Conservation (phyloP, 1,140 invertebrate species). For the Centruroides vittatus region DNA sequence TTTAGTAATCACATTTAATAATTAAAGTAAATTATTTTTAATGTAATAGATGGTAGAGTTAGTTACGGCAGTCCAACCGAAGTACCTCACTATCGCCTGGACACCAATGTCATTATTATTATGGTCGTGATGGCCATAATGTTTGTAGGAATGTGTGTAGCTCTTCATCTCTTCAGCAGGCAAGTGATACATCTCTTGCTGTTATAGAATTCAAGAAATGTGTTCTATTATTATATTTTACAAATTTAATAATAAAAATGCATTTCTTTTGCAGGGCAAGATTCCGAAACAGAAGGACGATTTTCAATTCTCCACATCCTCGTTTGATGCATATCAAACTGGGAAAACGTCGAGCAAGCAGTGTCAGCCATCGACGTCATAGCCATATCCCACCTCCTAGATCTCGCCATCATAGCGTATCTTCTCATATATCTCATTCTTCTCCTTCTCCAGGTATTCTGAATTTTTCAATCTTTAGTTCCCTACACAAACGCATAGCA, state of each 20-base stretch:
- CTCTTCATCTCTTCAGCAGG: constrained; percentile 82
- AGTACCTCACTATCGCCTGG: constrained; percentile 40
- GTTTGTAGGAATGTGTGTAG: constrained; percentile 88
- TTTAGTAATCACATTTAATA: too few species aligned
- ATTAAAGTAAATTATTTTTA: too few species aligned
- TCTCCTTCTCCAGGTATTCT: constrained; percentile 17
- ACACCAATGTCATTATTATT: constrained; percentile 78
- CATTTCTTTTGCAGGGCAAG: constrained; percentile 48
- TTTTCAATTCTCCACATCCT: constrained; percentile 89
- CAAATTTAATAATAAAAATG: neutral
- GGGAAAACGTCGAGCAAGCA: constrained; percentile 14
- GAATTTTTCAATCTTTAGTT: too few species aligned
- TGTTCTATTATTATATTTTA: constrained; percentile 2
- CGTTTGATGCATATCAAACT: constrained; percentile 24
- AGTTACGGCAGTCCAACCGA: constrained; percentile 1
- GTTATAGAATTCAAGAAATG: neutral
- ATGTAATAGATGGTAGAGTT: neutral
- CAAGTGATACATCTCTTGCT: constrained; percentile 34
- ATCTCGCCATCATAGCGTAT: constrained; percentile 13
- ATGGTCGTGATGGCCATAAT: constrained; percentile 78
- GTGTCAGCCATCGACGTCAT: neutral
- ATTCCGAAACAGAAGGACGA: constrained; percentile 78
- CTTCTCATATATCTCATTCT: constrained; percentile 24
- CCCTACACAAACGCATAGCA: too few species aligned
- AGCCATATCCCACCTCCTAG: constrained; percentile 10